Evolutionary conservation across 2,113 vertebrate species (phyloP).

Genomic region (Thunnus thynnus): DNA sequence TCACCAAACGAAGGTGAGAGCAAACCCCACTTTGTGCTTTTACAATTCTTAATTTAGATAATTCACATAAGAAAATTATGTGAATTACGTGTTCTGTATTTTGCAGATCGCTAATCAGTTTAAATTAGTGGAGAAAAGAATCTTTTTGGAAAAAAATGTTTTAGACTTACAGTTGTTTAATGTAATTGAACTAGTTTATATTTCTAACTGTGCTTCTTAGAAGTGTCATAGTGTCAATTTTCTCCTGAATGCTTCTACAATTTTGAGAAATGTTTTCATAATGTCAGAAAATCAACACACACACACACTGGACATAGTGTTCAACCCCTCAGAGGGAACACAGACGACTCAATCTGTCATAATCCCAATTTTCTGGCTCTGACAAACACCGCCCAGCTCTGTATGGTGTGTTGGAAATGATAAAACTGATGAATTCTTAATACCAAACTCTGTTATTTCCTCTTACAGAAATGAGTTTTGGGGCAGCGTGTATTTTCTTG

Average conservation of each 20-base stretch:
- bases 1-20: slow-evolving; percentile 61
- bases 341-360: not conserved
- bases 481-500: slow-evolving; percentile 91
- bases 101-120: not conserved
- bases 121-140: not conserved
- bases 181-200: not conserved
- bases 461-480: slow-evolving; percentile 83
- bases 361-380: slow-evolving; percentile 7
- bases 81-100: not conserved
- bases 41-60: too few relatives aligned
- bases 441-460: slow-evolving; percentile 1
- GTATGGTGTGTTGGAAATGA: not conserved
- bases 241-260: too few relatives aligned
- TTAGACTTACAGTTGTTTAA: not conserved
- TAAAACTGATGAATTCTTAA: not conserved
- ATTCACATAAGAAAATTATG: not conserved
- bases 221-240: not conserved
- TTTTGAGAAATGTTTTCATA: not conserved
- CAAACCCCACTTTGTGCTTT: not conserved
- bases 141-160: not conserved
- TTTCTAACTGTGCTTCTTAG: too few relatives aligned
- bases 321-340: not conserved
- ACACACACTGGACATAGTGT: not conserved
- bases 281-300: not conserved
- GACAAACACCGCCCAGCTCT: not conserved